Evolutionary conservation across 2,797 vertebrate species (phyloP), one percentile per base, ranked within the genome.

Genomic region (Meda fulgida): DNA sequence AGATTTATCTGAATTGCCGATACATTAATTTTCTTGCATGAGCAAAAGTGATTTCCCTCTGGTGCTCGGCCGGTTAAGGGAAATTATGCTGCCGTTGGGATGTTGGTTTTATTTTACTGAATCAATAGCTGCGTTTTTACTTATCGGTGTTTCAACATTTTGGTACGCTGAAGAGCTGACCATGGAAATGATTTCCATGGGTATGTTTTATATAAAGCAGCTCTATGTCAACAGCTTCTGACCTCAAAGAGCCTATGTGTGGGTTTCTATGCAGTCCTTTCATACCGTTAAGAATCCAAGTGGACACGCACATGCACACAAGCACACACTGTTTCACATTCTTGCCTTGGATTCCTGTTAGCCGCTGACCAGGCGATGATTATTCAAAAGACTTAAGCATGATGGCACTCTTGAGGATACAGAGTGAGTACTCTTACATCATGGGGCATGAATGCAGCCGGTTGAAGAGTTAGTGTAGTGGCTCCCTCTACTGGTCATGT

Each of bases 401-500:
- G 77, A 58, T 86, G 78, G 84, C 82, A 86, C 86, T 92, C 88
- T 87, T 2, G 81, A 90, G 92, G 86, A 88, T 89, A 87, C 83
- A 89, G 86, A 65, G 29, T 81, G 84, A 65, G 89, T 88, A 83
- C 87, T 87, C 82, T 87, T 90, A 87, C 86, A 85, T 86, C 89
- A 82, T 82, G 34, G 73, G 72, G 83, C 83, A 77, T 90, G 89
- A 86, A 88, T 86, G 84, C 83, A 21, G 34, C 18, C 1, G 2
- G 80, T 70, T 79, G 13, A 34, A 69, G 88, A 78, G 78, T 87
- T 63, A 21, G 38, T 76, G 87, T 7, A 66, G 51, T 72, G 34
- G 23, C 88, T 83, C 92, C 92, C 92, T 90, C 94, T 95, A 84
- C 76, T 93, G 94, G 80, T 58, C 9, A 6, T 85, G 81, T 43